Percentiles rank a stretch among this genome's conserved stretches.
These are phyloP conservation scores for Hylaeus anthracinus DNA, from an alignment of 1,140 invertebrate genomes.

Conservation along the genomic window DNA sequence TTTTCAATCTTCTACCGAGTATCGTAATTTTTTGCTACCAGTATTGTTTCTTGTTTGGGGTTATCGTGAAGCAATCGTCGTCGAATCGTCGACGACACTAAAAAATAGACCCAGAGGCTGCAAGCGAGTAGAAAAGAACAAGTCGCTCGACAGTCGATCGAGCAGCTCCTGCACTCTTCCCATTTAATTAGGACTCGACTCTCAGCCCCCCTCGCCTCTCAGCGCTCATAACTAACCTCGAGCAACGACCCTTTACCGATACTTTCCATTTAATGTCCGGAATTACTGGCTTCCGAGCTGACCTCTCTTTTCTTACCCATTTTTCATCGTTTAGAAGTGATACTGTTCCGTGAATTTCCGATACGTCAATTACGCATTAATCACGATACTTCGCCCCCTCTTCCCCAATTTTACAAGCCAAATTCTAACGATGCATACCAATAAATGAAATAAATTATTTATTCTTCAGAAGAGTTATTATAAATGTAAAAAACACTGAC, in stretches of 20 bases:
- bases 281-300: conserved; percentile 20
- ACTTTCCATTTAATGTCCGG: conserved; percentile 22
- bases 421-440: conserved; percentile 25
- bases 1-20: too few relatives aligned
- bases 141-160: not conserved
- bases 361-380: conserved; percentile 34
- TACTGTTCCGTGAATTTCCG: conserved; percentile 19
- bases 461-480: too few relatives aligned
- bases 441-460: too few relatives aligned
- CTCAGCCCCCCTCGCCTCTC: not conserved
- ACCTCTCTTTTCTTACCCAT: too few relatives aligned
- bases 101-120: too few relatives aligned
- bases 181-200: conserved; percentile 18
- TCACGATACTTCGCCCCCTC: not conserved
- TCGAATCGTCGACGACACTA: too few relatives aligned
- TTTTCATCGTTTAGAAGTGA: conserved; percentile 5
- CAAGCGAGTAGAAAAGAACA: too few relatives aligned
- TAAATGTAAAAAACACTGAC: too few relatives aligned
- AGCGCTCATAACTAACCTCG: not conserved
- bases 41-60: too few relatives aligned
- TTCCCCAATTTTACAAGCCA: not conserved
- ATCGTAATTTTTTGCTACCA: too few relatives aligned
- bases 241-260: conserved; percentile 21
- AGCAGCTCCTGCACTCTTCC: not conserved
- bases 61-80: too few relatives aligned